A percentile compares a stretch with the other conserved stretches of the same genome.
Evolutionary conservation across 2,113 vertebrate genomes (phyloP).

Genomic region (Acrocephalus kingi): DNA sequence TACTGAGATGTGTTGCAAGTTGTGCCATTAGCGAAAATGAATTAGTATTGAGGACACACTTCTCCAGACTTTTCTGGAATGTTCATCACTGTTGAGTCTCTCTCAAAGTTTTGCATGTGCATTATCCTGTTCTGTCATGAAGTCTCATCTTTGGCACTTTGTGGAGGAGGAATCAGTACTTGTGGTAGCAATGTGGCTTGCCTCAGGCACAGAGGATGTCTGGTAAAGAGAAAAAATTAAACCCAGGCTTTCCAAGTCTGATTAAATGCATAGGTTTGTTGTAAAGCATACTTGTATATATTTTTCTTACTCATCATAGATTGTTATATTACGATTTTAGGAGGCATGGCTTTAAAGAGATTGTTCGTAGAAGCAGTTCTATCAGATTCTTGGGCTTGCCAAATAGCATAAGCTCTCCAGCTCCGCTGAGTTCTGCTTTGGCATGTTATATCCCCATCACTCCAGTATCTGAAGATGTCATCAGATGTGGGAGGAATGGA

Average conservation of each 20-base stretch:
- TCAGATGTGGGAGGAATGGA: neutral
- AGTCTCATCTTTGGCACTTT: neutral
- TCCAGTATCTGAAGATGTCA: neutral
- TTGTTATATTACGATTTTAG: neutral
- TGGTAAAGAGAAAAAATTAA: neutral
- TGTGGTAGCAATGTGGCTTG: neutral
- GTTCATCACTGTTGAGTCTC: neutral
- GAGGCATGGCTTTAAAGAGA: neutral
- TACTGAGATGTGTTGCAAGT: neutral
- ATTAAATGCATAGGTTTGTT: neutral
- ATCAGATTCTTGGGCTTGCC: neutral
- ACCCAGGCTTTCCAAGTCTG: neutral
- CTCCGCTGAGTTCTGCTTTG: neutral
- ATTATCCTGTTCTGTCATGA: neutral
- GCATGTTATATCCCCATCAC: neutral
- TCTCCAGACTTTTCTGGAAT: neutral
- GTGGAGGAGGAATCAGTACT: neutral
- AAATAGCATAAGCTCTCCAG: neutral
- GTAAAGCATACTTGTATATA: neutral
- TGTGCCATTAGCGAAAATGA: neutral
- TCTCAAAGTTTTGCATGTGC: neutral
- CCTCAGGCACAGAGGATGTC: neutral
- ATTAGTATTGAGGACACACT: neutral
- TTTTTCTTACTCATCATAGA: neutral
- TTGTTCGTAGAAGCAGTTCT: neutral